Base-by-base conservation (phyloP, 2,888 invertebrate species). In the Drosophila planitibia region DNA sequence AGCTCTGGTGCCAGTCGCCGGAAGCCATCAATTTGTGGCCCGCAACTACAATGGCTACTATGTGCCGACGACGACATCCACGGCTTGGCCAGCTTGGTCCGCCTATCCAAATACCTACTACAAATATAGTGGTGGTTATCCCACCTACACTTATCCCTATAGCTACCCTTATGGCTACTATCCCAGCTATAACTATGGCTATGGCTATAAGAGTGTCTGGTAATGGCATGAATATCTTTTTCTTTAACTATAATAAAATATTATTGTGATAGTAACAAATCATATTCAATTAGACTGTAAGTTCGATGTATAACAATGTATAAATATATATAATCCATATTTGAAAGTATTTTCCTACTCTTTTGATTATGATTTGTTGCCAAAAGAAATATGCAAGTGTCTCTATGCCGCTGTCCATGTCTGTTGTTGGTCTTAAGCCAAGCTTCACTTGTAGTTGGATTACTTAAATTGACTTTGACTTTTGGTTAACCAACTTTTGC, bases 21-120 rank as follows among this genome's bases (percentile, higher is more conserved):
- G 79, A 9, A 92, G 92, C 41, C 86, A 91, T 74, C 93, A 92
- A 66, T 91, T 91, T 52, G 83, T 93, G n/a, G 74, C 91, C 3
- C 91, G 91, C 9, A 90, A 91, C 73, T 90, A 90, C 66, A 91
- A 92, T 82, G 91, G 92, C 32, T 76, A 83, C 32, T 83, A 88
- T 70, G 86, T 90, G 54, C 86, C 91, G 16, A 68, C 75, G 6
- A 54, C 76, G 1, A 57, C 78, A 3, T 14, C 75, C 3, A 28
- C 76, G 28, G 53, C 65, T 47, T 80, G 80, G 83, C 81, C 83
- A 19, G 59, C 73, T 1, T 60, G 54, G 25, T 33, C 68, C 2
- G 28, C 74, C 7, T 83, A 82, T 72, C 84, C 81, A 12, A 80
- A 67, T 51, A 79, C 80, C 22, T 83, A 83, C 63, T 77, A 78